phyloP scores from a whole-genome alignment of 2,113 vertebrate genomes.

The Guaruba guarouba region DNA sequence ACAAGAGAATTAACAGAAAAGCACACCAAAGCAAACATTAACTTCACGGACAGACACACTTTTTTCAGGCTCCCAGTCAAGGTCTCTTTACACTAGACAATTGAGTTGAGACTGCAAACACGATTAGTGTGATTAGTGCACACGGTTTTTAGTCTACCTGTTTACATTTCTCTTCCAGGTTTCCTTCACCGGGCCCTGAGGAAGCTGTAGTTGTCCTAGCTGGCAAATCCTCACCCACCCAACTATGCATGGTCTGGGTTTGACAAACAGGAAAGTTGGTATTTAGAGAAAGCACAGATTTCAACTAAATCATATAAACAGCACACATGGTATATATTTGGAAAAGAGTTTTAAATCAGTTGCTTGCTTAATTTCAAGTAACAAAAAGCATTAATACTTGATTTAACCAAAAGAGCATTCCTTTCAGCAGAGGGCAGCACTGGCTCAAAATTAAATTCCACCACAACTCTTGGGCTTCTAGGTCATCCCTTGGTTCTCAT shows the following conservation, averaged over 20 bases:
- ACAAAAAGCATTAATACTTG: background rate
- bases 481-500: background rate
- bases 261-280: slow-evolving; percentile 75
- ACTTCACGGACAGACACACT: slow-evolving; percentile 1
- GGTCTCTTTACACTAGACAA: slow-evolving; percentile 14
- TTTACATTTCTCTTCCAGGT: slow-evolving; percentile 94
- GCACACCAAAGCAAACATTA: slow-evolving; percentile 20
- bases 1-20: background rate
- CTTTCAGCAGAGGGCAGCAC: background rate
- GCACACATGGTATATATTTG: background rate
- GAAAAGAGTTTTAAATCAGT: background rate
- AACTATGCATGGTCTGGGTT: slow-evolving; percentile 88
- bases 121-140: slow-evolving; percentile 76
- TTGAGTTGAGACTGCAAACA: slow-evolving; percentile 67
- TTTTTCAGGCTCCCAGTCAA: slow-evolving; percentile 20
- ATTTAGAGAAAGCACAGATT: slow-evolving; percentile 18
- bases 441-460: background rate
- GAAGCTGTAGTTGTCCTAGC: slow-evolving; percentile 84
- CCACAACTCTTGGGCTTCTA: background rate
- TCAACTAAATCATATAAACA: background rate
- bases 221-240: slow-evolving; percentile 89
- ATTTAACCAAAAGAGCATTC: background rate
- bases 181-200: slow-evolving; percentile 86
- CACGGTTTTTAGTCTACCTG: slow-evolving; percentile 85
- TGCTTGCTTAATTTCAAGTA: background rate